A percentile compares a stretch with the other conserved stretches of the same genome.
These are phyloP conservation scores for Troilus luridus DNA, from an alignment of 2,888 invertebrate species.

Conservation along the genomic window DNA sequence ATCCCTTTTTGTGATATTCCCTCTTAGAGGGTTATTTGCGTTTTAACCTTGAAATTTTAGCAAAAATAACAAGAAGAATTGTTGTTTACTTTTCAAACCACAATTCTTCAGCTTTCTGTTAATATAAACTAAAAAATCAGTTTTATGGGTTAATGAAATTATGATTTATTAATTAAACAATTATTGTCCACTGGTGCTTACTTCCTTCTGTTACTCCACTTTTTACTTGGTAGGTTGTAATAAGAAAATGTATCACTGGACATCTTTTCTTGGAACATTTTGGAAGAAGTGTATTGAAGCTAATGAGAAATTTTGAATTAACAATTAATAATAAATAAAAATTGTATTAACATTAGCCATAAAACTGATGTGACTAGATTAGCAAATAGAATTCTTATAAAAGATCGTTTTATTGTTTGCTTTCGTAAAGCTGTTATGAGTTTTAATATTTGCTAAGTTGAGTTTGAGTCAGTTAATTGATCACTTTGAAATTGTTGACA, in stretches of 20 bases:
- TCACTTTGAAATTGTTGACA: too few species aligned
- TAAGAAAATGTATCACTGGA: too few species aligned
- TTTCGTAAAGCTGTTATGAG: not conserved
- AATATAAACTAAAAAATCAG: not conserved
- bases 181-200: not conserved
- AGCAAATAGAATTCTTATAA: not conserved
- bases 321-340: not conserved
- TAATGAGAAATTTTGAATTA: not conserved
- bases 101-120: not conserved
- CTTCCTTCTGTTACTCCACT: not conserved
- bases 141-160: not conserved
- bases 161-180: not conserved
- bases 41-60: not conserved
- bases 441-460: not conserved
- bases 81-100: not conserved
- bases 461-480: not conserved
- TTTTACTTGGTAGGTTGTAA: not conserved
- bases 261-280: not conserved
- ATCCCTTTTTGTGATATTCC: not conserved
- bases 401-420: not conserved
- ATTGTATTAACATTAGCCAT: not conserved
- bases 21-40: not conserved
- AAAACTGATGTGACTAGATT: not conserved
- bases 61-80: not conserved
- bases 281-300: too few species aligned